A percentile compares a stretch with the other conserved stretches of the same genome.
These are phyloP conservation scores for Microplitis demolitor DNA, from an alignment of 1,140 invertebrate genomes.

Conservation along the genomic window DNA sequence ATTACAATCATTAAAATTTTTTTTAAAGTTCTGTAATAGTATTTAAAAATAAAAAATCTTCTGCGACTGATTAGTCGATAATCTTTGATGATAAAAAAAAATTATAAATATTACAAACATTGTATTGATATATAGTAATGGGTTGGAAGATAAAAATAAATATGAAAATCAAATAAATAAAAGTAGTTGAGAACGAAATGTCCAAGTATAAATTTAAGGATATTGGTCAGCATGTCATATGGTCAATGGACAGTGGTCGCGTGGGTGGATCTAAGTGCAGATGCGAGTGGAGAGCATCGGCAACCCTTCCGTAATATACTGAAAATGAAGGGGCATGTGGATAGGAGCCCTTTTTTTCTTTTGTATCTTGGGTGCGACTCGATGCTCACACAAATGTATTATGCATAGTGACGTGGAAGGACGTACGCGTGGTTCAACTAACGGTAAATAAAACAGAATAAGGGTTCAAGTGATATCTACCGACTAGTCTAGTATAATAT, in stretches of 20 bases:
- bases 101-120: not conserved
- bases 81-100: not conserved
- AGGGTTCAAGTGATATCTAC: not conserved
- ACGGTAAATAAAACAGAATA: conserved; percentile 39
- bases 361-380: conserved; percentile 9
- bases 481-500: conserved; percentile 10
- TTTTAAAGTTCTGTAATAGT: no score
- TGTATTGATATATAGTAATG: not conserved
- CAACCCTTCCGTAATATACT: conserved; percentile 60
- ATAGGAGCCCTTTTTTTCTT: conserved; percentile 25
- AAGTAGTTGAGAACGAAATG: conserved; percentile 40
- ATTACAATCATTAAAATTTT: no score
- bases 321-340: conserved; percentile 47
- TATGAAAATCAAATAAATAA: not conserved
- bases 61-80: no score
- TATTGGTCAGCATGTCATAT: conserved; percentile 64
- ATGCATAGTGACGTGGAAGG: conserved; percentile 27
- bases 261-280: conserved; percentile 52
- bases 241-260: conserved; percentile 54
- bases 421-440: conserved; percentile 38
- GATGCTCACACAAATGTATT: conserved; percentile 34
- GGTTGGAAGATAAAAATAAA: not conserved
- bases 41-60: no score
- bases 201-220: conserved; percentile 37
- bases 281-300: conserved; percentile 40